phyloP scores from a whole-genome alignment of 2,797 vertebrate genomes.

The Poeciliopsis infans region DNA sequence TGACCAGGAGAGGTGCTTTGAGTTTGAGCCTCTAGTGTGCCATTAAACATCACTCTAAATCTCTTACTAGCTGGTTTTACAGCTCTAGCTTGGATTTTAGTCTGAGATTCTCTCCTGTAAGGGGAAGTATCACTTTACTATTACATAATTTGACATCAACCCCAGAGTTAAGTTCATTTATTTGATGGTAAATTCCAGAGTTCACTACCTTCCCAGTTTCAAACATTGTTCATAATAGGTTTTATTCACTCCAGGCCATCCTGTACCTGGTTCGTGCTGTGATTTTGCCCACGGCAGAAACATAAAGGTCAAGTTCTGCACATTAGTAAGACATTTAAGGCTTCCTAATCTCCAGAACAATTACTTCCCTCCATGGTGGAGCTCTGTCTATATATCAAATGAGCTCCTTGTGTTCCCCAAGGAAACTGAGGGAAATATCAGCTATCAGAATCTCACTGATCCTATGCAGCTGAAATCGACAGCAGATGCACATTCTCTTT shows the following conservation, averaged over 20 bases:
- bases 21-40: slow-evolving; percentile 15
- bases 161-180: slow-evolving; percentile 33
- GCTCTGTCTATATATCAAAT: slow-evolving; percentile 44
- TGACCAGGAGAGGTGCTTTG: slow-evolving; percentile 4
- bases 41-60: slow-evolving; percentile 42
- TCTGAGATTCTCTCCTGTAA: slow-evolving; percentile 21
- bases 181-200: slow-evolving; percentile 8
- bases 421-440: slow-evolving; percentile 46
- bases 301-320: slow-evolving; percentile 53
- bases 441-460: slow-evolving; percentile 41
- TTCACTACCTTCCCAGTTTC: slow-evolving; percentile 3
- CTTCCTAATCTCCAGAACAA: slow-evolving; percentile 36
- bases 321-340: slow-evolving; percentile 37
- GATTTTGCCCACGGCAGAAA: slow-evolving; percentile 37
- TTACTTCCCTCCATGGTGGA: slow-evolving; percentile 30
- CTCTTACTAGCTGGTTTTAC: slow-evolving; percentile 32
- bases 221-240: slow-evolving; percentile 19
- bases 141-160: slow-evolving; percentile 39
- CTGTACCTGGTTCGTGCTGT: slow-evolving; percentile 23
- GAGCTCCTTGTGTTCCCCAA: slow-evolving; percentile 34
- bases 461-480: slow-evolving; percentile 55
- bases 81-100: slow-evolving; percentile 17
- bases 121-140: slow-evolving; percentile 56
- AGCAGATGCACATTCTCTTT: slow-evolving; percentile 49
- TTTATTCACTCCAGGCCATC: slow-evolving; percentile 28